Evolutionary conservation across 37 sponge, comb jelly and placozoan species (phyloP).

Genomic region (Spongilla lacustris): DNA sequence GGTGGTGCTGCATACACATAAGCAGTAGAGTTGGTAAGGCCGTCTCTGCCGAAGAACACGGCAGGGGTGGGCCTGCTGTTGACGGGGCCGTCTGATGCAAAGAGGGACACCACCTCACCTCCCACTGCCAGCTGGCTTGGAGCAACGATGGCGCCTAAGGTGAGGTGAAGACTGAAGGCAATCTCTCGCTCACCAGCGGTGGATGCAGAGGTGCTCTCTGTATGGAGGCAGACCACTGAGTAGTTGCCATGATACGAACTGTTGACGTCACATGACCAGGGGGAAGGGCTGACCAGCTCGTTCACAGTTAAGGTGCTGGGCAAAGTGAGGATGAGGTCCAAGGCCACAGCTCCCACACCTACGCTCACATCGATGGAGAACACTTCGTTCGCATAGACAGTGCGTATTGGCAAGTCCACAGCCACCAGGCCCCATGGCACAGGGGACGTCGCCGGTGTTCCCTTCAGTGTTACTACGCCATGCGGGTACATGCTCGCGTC

Average conservation of each 20-base stretch:
- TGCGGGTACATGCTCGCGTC: not conserved
- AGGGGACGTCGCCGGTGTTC: not conserved
- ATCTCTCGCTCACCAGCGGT: not conserved
- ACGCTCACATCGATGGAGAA: conserved; percentile 29
- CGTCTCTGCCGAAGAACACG: conserved; percentile 19
- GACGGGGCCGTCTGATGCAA: conserved; percentile 7
- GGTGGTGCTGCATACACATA: not conserved
- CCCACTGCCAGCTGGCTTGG: not conserved
- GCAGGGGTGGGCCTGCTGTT: conserved; percentile 2
- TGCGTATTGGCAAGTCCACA: conserved; percentile 29
- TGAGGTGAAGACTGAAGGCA: not conserved
- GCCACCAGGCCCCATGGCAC: conserved; percentile 11
- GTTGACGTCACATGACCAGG: not conserved
- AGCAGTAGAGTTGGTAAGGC: not conserved
- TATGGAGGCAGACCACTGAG: not conserved
- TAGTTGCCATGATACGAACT: not conserved
- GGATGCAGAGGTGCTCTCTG: not conserved
- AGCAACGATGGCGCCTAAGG: not conserved
- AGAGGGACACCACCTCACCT: not conserved
- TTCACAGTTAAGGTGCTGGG: not conserved
- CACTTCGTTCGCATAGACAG: conserved; percentile 6
- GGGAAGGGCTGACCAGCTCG: not conserved
- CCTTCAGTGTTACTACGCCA: conserved; percentile 18
- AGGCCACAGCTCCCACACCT: not conserved
- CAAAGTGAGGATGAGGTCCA: not conserved